These are phyloP conservation scores for Phalacrocorax aristotelis DNA, from an alignment of 2,113 vertebrate species.

Conservation along the genomic window DNA sequence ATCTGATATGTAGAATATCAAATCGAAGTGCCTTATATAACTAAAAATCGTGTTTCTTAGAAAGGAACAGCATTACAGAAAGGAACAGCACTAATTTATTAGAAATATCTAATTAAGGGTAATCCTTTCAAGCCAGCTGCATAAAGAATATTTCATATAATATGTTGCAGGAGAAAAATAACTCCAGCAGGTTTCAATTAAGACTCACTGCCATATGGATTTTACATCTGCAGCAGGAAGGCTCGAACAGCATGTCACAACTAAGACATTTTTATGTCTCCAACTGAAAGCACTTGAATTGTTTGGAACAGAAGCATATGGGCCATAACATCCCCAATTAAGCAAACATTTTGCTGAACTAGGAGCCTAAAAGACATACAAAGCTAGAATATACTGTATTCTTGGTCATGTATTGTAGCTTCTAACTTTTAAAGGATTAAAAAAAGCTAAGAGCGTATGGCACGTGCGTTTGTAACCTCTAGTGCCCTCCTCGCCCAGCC, in stretches of 20 bases:
- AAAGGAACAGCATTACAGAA: not conserved
- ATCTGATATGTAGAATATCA: not conserved
- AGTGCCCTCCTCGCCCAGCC: not conserved
- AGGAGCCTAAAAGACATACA: not conserved
- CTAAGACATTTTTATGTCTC: constrained; percentile 45
- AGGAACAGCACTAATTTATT: not conserved
- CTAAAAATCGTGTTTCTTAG: not conserved
- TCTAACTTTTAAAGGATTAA: not conserved
- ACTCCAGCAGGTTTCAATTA: constrained; percentile 53
- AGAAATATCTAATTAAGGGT: not conserved
- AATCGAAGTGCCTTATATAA: not conserved
- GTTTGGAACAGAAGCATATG: not conserved
- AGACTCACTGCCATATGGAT: not conserved
- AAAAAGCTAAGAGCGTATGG: not conserved
- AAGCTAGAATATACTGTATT: not conserved
- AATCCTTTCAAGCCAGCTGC: not conserved
- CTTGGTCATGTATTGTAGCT: not conserved
- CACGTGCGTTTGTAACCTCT: no score
- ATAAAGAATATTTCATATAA: not conserved
- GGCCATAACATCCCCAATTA: not conserved
- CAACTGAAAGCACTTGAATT: not conserved
- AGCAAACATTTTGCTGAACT: not conserved
- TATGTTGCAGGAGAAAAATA: not conserved
- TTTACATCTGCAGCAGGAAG: constrained; percentile 40
- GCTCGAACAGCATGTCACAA: constrained; percentile 36